phyloP scores from a whole-genome alignment of 2,113 vertebrate species.

The Aspidoscelis tigris region DNA sequence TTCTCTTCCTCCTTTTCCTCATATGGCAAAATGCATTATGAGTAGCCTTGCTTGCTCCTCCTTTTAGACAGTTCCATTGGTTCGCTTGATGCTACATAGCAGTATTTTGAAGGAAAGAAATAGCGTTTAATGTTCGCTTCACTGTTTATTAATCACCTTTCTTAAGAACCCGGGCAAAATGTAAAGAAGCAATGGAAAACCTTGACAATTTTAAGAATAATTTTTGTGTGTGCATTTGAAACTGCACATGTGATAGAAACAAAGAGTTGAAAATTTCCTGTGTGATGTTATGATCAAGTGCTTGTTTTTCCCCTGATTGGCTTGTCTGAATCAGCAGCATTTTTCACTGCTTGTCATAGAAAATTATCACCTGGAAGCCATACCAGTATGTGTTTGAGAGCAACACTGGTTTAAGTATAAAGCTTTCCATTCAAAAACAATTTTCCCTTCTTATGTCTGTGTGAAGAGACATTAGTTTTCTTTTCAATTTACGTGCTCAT shows the following conservation, averaged over 20 bases:
- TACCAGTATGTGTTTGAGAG: conserved; percentile 48
- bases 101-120: background rate
- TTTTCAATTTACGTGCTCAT: conserved; percentile 66
- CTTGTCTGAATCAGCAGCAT: conserved; percentile 44
- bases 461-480: conserved; percentile 67
- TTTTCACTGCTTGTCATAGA: conserved; percentile 45
- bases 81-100: background rate
- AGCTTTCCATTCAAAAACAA: conserved; percentile 63
- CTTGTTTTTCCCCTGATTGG: conserved; percentile 47
- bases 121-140: background rate
- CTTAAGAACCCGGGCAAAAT: background rate
- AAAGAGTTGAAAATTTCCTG: background rate
- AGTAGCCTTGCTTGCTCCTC: background rate
- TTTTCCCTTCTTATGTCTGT: conserved; percentile 64
- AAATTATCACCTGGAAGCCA: conserved; percentile 47
- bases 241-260: background rate
- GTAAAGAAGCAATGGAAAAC: background rate
- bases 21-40: background rate
- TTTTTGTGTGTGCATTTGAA: background rate
- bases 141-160: no score
- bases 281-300: background rate
- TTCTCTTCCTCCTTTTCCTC: background rate
- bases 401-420: conserved; percentile 55
- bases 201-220: background rate
- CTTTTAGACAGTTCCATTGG: background rate